Conservation (phyloP, 2,888 invertebrate species). For the Fragum whitleyi region DNA sequence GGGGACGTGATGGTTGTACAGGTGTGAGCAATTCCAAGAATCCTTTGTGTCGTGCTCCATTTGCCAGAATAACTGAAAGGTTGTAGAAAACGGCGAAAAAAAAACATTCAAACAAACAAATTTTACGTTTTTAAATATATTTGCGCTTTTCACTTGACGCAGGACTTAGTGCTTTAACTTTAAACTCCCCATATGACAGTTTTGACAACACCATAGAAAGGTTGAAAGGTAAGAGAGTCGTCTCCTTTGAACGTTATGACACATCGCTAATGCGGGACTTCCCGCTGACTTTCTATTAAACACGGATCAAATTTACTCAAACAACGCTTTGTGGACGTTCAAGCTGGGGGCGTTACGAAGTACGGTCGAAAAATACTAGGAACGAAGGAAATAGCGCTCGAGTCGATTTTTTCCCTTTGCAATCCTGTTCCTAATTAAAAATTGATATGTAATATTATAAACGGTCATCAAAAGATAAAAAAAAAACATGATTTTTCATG, state of each 20-base stretch:
- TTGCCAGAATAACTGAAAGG: no score
- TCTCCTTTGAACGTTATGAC: slow-evolving; percentile 7
- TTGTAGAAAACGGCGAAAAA: no score
- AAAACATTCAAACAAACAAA: no score
- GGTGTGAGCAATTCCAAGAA: no score
- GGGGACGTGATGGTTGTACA: no score
- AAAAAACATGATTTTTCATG: no score
- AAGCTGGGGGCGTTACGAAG: slow-evolving; percentile 14
- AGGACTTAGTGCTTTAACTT: no score
- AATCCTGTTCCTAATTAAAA: not conserved
- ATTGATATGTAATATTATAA: not conserved
- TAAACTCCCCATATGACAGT: no score
- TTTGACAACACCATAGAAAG: not conserved
- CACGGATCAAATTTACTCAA: slow-evolving; percentile 24
- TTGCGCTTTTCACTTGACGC: no score
- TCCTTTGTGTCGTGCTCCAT: no score
- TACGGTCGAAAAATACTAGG: slow-evolving; percentile 21
- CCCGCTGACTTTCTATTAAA: slow-evolving; percentile 34
- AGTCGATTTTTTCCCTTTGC: not conserved
- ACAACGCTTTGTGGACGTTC: slow-evolving; percentile 18
- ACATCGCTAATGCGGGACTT: slow-evolving; percentile 13
- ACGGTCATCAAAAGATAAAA: no score
- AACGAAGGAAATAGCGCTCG: slow-evolving; percentile 1
- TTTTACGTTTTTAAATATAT: no score
- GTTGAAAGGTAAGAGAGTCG: not conserved